These are phyloP conservation scores for Gadopsis marmoratus DNA, from an alignment of 2,797 vertebrate species.

Conservation along the genomic window DNA sequence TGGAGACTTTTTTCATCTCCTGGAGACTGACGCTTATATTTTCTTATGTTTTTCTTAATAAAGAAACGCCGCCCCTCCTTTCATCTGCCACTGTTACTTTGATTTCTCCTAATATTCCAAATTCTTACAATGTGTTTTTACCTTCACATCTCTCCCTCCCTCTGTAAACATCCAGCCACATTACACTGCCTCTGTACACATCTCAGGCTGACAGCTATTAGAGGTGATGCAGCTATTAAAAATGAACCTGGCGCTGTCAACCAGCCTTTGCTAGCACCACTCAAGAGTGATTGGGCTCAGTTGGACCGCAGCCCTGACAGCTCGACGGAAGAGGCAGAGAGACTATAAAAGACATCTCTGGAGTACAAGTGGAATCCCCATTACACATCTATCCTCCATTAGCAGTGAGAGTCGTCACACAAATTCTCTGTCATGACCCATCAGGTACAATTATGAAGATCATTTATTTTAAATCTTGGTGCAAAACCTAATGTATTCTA, in stretches of 20 bases:
- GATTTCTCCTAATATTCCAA: conserved; percentile 20
- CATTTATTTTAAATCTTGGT: conserved; percentile 5
- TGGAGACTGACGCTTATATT: conserved; percentile 5
- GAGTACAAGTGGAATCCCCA: conserved; percentile 29
- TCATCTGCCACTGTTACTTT: background rate
- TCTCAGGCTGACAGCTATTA: conserved; percentile 62
- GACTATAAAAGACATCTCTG: conserved; percentile 46
- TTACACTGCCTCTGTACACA: conserved; percentile 35
- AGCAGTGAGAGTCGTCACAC: conserved; percentile 16
- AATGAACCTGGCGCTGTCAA: conserved; percentile 25
- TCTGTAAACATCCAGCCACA: conserved; percentile 29
- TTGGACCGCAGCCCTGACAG: conserved; percentile 51
- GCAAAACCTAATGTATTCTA: conserved; percentile 12
- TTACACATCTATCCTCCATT: conserved; percentile 43
- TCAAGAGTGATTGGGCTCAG: conserved; percentile 30
- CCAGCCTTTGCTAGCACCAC: conserved; percentile 35
- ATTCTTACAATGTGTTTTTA: background rate
- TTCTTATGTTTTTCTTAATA: conserved; percentile 1
- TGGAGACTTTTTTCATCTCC: conserved; percentile 35
- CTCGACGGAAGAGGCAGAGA: conserved; percentile 50
- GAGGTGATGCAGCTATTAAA: conserved; percentile 57
- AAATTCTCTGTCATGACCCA: conserved; percentile 8
- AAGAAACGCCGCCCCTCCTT: background rate
- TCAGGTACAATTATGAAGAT: conserved; percentile 21
- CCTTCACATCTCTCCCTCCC: background rate